Percentiles rank a stretch among this genome's conserved stretches.
These are phyloP conservation scores for Butorides virescens DNA, from an alignment of 2,113 vertebrate species.

Conservation along the genomic window DNA sequence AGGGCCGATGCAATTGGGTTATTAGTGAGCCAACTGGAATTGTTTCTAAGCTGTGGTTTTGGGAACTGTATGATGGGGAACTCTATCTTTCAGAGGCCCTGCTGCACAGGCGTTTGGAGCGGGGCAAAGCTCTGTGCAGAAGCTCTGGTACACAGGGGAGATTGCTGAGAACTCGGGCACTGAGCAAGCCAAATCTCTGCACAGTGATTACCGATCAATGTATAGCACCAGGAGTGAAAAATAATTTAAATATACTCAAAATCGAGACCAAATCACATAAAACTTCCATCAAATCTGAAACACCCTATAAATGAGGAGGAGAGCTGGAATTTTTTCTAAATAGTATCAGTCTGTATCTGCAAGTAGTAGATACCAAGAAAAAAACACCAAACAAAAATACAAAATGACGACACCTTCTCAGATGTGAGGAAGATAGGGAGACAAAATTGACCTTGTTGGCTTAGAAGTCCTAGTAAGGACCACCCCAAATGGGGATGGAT, in stretches of 20 bases:
- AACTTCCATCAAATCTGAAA: not conserved
- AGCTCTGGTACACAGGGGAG: not conserved
- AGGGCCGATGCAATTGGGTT: not conserved
- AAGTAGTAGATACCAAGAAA: not conserved
- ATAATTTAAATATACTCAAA: not conserved
- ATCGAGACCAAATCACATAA: not conserved
- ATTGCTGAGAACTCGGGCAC: not conserved
- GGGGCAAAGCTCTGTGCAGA: not conserved
- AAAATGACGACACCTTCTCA: not conserved
- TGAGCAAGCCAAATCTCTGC: not conserved
- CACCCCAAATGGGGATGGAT: not conserved
- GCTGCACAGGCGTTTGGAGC: not conserved
- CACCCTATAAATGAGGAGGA: not conserved
- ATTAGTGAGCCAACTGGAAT: not conserved
- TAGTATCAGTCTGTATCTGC: not conserved
- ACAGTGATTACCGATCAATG: accelerated
- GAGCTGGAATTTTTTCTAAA: not conserved
- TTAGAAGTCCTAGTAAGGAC: not conserved
- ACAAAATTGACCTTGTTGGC: not conserved
- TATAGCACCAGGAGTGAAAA: not conserved
- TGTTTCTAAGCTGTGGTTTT: not conserved
- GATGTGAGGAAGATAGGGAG: not conserved
- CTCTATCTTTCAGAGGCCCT: not conserved
- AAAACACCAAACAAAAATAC: not conserved
- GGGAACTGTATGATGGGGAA: not conserved